A percentile compares a stretch with the other conserved stretches of the same genome.
phyloP scores from a whole-genome alignment of 2,888 invertebrate species.

The Scaptomyza reducta region DNA sequence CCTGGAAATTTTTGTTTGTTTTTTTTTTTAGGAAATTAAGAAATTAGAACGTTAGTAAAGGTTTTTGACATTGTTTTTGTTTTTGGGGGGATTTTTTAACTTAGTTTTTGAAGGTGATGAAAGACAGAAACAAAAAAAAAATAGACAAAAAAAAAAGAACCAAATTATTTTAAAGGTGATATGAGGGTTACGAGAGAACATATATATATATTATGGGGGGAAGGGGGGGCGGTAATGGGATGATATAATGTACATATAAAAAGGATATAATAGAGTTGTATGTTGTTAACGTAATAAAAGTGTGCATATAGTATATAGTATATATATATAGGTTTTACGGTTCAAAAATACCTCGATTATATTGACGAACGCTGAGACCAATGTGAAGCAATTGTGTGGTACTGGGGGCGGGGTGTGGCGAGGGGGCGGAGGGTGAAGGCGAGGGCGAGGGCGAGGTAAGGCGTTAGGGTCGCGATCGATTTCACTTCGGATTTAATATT shows the following conservation, averaged over 20 bases:
- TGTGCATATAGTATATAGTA: slow-evolving; percentile 2
- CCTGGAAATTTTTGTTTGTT: slow-evolving; percentile 56
- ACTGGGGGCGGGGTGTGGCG: slow-evolving; percentile 8
- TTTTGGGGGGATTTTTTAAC: too few relatives aligned
- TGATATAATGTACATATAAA: slow-evolving; percentile 14
- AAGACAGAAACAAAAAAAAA: slow-evolving; percentile 1
- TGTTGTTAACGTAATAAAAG: neutral
- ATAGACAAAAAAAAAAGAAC: neutral
- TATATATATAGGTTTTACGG: slow-evolving; percentile 11
- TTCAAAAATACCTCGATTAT: slow-evolving; percentile 67
- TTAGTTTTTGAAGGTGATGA: neutral
- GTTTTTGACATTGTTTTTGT: slow-evolving; percentile 40
- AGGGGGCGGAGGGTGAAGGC: too few relatives aligned
- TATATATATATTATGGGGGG: too few relatives aligned
- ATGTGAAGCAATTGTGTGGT: slow-evolving; percentile 73
- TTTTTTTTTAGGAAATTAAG: slow-evolving; percentile 8
- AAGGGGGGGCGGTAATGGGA: too few relatives aligned
- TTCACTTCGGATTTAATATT: too few relatives aligned
- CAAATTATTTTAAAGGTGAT: neutral
- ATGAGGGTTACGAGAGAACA: neutral
- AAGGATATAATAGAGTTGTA: slow-evolving; percentile 1
- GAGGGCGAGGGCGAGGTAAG: too few relatives aligned
- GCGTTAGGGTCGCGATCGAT: too few relatives aligned
- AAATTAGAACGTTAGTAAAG: slow-evolving; percentile 30
- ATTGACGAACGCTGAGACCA: slow-evolving; percentile 68